A percentile compares a stretch with the other conserved stretches of the same genome.
These are phyloP conservation scores for Anoplopoma fimbria DNA, from an alignment of 2,113 vertebrate genomes.

Conservation along the genomic window DNA sequence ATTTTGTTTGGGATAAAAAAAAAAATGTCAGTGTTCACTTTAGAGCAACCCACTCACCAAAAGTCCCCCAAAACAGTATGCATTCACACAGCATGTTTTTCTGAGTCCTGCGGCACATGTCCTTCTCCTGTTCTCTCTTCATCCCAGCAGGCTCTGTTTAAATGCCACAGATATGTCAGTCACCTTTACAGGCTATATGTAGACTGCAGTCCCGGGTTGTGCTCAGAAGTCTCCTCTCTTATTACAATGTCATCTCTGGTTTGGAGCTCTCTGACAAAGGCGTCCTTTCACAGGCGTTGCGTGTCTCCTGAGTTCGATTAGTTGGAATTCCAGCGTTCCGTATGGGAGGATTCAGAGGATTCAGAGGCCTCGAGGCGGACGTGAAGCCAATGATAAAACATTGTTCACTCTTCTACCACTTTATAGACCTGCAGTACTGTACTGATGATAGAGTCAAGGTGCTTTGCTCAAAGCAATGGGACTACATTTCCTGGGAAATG, in stretches of 20 bases:
- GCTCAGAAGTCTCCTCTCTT: constrained; percentile 64
- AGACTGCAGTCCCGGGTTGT: constrained; percentile 35
- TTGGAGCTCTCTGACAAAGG: constrained; percentile 72
- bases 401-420: constrained; percentile 2
- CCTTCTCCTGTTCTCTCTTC: constrained; percentile 25
- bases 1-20: constrained; percentile 17
- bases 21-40: constrained; percentile 13
- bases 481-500: constrained; percentile 37
- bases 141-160: constrained; percentile 56
- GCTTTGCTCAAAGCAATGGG: constrained; percentile 37
- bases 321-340: constrained; percentile 75
- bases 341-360: constrained; percentile 73
- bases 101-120: constrained; percentile 29
- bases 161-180: constrained; percentile 65
- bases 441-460: constrained; percentile 62
- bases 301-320: constrained; percentile 80
- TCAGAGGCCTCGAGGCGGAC: constrained; percentile 59
- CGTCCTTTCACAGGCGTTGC: constrained; percentile 60
- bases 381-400: constrained; percentile 53
- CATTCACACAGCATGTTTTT: constrained; percentile 10
- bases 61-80: constrained; percentile 6
- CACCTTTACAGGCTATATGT: constrained; percentile 56
- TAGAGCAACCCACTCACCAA: constrained; percentile 1
- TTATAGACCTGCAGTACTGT: constrained; percentile 24
- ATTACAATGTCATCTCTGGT: constrained; percentile 75